Percentiles rank a stretch among this genome's conserved stretches.
Evolutionary conservation across 2,888 invertebrate species (phyloP).

Genomic region (Zaprionus lineosus): DNA sequence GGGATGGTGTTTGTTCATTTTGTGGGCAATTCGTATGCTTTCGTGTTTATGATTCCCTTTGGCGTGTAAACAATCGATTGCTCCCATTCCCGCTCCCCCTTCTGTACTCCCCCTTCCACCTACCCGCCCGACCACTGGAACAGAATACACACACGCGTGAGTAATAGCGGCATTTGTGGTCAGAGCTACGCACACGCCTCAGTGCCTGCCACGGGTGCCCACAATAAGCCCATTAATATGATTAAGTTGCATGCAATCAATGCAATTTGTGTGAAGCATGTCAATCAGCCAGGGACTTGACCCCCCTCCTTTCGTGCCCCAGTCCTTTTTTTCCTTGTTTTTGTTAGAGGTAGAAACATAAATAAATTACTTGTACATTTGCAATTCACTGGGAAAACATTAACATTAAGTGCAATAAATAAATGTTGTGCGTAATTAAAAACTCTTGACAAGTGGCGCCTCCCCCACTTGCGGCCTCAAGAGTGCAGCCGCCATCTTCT

Average conservation of each 20-base stretch:
- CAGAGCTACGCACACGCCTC: conserved; percentile 60
- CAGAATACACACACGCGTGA: conserved; percentile 28
- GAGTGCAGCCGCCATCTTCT: conserved; percentile 8
- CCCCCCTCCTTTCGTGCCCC: not conserved
- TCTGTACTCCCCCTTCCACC: no score
- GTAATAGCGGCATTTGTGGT: conserved; percentile 52
- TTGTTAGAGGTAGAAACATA: conserved; percentile 1
- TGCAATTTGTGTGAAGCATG: conserved; percentile 54
- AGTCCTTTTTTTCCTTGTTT: no score
- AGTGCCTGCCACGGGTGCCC: conserved; percentile 27
- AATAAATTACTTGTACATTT: conserved; percentile 37
- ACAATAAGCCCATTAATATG: conserved; percentile 54
- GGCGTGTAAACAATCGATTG: no score
- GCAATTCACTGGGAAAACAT: conserved; percentile 17
- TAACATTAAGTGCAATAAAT: conserved; percentile 44
- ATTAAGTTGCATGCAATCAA: conserved; percentile 66
- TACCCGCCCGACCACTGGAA: no score
- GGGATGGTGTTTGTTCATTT: no score
- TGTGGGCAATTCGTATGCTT: no score
- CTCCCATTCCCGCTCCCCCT: conserved; percentile 6
- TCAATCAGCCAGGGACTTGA: conserved; percentile 29
- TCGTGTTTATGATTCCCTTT: conserved; percentile 49
- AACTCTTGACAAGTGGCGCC: conserved; percentile 33
- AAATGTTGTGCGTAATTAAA: conserved; percentile 49
- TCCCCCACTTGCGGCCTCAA: conserved; percentile 10